Evolutionary conservation across 2,113 vertebrate species (phyloP).

Genomic region (Gobiocypris rarus): DNA sequence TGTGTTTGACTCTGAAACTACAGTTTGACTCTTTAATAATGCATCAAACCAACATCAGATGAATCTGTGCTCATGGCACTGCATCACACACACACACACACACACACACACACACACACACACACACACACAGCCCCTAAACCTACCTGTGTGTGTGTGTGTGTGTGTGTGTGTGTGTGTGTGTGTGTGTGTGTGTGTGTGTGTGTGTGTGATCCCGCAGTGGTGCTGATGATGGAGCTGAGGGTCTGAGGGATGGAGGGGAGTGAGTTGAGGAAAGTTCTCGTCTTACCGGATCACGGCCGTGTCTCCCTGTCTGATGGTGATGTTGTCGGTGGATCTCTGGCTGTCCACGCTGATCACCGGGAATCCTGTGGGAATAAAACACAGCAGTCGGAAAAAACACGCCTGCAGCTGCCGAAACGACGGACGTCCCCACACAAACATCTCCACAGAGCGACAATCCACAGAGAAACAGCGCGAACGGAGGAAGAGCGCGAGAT

Average conservation of each 20-base stretch:
- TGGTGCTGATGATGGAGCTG: conserved; percentile 6
- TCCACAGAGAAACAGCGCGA: conserved; percentile 61
- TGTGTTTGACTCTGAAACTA: too few relatives aligned
- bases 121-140: too few relatives aligned
- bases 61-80: too few relatives aligned
- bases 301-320: conserved; percentile 98
- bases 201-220: background rate
- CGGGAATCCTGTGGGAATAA: conserved; percentile 98
- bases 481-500: conserved; percentile 51
- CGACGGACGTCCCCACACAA: conserved; percentile 86
- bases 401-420: conserved; percentile 92
- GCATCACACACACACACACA: too few relatives aligned
- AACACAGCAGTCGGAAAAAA: conserved; percentile 97
- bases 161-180: too few relatives aligned
- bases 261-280: conserved; percentile 52
- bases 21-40: too few relatives aligned
- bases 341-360: conserved; percentile 98
- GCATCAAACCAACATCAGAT: too few relatives aligned
- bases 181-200: too few relatives aligned
- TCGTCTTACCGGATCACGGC: conserved; percentile 93
- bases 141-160: too few relatives aligned
- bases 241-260: conserved; percentile 13
- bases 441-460: conserved; percentile 75
- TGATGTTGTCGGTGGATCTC: conserved; percentile 98
- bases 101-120: too few relatives aligned